Conservation (phyloP, 2,113 vertebrate species). For the Cynocephalus volans region DNA sequence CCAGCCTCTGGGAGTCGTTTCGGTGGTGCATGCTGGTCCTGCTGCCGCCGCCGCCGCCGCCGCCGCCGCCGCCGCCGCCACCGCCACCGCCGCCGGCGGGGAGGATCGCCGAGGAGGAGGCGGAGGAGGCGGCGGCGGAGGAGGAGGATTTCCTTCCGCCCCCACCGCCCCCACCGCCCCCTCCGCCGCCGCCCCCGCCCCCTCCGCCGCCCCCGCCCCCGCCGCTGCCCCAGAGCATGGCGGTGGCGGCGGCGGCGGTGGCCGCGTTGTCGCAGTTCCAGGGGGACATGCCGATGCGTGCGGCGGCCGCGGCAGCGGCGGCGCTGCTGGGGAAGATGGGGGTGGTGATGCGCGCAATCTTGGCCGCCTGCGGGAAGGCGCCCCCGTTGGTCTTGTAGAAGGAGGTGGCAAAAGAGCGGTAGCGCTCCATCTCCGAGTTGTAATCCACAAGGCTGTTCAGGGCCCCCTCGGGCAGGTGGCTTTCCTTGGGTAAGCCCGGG, state of each 20-base stretch:
- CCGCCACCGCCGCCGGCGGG: slow-evolving; percentile 65
- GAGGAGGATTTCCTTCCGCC: slow-evolving; percentile 74
- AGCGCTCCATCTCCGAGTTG: slow-evolving; percentile 98
- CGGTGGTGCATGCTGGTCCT: slow-evolving; percentile 96
- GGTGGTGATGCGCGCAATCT: slow-evolving; percentile 97
- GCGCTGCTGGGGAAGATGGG: slow-evolving; percentile 96
- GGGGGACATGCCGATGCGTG: slow-evolving; percentile 97
- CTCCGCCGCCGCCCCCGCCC: slow-evolving; percentile 60
- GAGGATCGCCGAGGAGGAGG: slow-evolving; percentile 76
- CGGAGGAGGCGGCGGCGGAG: slow-evolving; percentile 72
- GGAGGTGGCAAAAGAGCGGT: slow-evolving; percentile 95
- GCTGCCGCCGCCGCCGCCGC: slow-evolving; percentile 89
- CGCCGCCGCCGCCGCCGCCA: slow-evolving; percentile 63
- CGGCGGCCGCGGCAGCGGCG: slow-evolving; percentile 91
- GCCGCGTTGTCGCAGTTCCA: slow-evolving; percentile 97
- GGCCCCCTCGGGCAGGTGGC: slow-evolving; percentile 95
- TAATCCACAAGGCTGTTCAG: slow-evolving; percentile 98
- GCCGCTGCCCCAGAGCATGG: slow-evolving; percentile 88
- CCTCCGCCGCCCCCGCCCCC: slow-evolving; percentile 79
- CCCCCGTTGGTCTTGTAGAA: slow-evolving; percentile 97
- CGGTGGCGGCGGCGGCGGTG: slow-evolving; percentile 89
- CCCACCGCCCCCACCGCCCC: slow-evolving; percentile 58
- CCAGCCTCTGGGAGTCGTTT: slow-evolving; percentile 96
- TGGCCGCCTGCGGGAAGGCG: slow-evolving; percentile 96
- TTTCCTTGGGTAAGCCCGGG: slow-evolving; percentile 96